Base-by-base conservation (phyloP, 1,140 invertebrate species). In the Melanaphis sacchari region DNA sequence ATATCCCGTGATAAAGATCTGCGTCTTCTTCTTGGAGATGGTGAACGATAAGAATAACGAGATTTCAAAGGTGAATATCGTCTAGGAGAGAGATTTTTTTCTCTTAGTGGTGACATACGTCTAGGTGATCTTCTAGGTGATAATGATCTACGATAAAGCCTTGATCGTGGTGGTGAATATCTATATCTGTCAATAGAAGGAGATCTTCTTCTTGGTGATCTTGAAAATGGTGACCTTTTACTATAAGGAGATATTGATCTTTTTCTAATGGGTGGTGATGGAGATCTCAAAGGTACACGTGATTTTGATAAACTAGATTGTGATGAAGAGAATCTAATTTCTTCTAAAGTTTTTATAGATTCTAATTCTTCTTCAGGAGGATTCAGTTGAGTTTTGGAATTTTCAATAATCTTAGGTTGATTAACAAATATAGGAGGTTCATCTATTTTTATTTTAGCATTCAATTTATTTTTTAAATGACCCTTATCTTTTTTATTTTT, bases 301-400 rank as follows among this genome's bases (percentile, higher is more conserved):
- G 46, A 52, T 54, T 93, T 85, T 8, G 52, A 40, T 41, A 85
- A 40, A 85, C 18, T 52, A 9, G 36, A 52, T 40, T 84, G 46
- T 54, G 81, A 84, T 41, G 91, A 18, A 40, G 81, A 54, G 38
- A 85, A 52, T 84, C 91, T 93, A 31, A 93, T 66, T 84, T 93
- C 91, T 54, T 93, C 91, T 38, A 93, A 46, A 85, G 91, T 93
- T 93, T 93, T 82, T 40, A 93, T 93, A n/a, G 81, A 84, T 93
- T 93, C 81, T 85, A 93, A 84, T 54, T 93, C 81, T 84, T 93
- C 91, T 54, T 93, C 91, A 3, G 46, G 66, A 31, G 5, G 43
- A 84, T 92, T 92, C 21, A 84, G 26, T 31, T 40, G 81, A 26
- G 36, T 8, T 41, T 41, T 52, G 1, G 31, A 8, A 54, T 93